Evolutionary conservation across 2,113 vertebrate genomes (phyloP), one percentile per base, ranked within the genome.

Genomic region (Lonchura striata): DNA sequence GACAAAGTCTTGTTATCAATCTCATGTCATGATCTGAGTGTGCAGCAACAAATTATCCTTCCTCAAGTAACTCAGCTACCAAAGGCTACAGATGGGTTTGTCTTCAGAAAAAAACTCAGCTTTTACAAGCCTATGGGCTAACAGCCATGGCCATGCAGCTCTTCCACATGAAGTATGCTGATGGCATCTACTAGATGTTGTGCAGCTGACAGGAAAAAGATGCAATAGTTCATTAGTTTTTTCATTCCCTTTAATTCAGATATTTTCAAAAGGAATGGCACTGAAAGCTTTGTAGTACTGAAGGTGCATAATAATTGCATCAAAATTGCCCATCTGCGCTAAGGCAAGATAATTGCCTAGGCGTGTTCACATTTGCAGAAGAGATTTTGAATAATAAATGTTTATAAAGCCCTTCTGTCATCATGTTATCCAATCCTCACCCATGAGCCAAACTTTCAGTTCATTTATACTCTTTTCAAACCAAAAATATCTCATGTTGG

Each of bases 351-450:
- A 95, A 97, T 97, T 96, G 92, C 93, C 72, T 81, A 83, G 93
- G 94, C 93, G 8, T 95, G 68, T 93, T 94, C 28, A 28, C 59
- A 2, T 96, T 94, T 94, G 85, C 90, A 91, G 94, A 95, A 92
- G 82, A 94, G 92, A 86, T 92, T 95, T 94, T 96, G 96, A 96
- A 96, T 97, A 96, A 96, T 96, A 95, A 96, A 94, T 88, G 82
- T 97, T 97, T 97, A 75, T 96, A 86, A 96, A 96, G 69, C 82
- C 75, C 72, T 94, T 93, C 90, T 96, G 96, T 95, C 92, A 86
- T 96, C 90, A 92, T 46, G 76, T 94, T 96, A 96, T 77, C 92
- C 71, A 95, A 85, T 78, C 49, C 90, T 96, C 68, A 71, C 85
- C 85, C 35, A 0, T 35, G 25, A 91, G 85, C 94, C 92, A 96